phyloP scores from a whole-genome alignment of 1,140 invertebrate species.

The Tetramorium parvispinum region DNA sequence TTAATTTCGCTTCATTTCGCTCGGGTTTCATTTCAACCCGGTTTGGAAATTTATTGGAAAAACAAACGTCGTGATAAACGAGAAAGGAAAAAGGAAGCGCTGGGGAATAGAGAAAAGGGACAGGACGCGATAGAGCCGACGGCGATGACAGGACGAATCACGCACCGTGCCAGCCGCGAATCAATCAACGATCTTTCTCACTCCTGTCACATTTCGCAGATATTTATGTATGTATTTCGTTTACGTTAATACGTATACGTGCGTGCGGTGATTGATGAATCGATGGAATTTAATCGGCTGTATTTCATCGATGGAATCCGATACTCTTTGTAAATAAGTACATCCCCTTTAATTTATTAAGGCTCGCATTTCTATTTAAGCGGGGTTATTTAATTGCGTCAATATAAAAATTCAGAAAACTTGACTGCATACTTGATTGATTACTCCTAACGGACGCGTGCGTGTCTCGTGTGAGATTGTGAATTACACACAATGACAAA shows the following conservation, averaged over 20 bases:
- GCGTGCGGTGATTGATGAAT: not conserved
- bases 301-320: not conserved
- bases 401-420: not conserved
- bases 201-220: conserved; percentile 9
- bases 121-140: conserved; percentile 7
- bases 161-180: conserved; percentile 27
- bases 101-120: not conserved
- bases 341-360: conserved; percentile 46
- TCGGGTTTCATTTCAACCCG: conserved; percentile 35
- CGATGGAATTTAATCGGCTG: not conserved
- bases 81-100: conserved; percentile 44
- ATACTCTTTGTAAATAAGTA: conserved; percentile 1
- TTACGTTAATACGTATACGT: conserved; percentile 31
- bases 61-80: conserved; percentile 56
- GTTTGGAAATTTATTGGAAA: conserved; percentile 62
- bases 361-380: not conserved
- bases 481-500: not conserved
- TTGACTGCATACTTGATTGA: not conserved
- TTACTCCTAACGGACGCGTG: conserved; percentile 2
- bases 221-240: conserved; percentile 43
- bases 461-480: not conserved
- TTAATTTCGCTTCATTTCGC: conserved; percentile 74
- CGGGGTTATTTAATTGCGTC: not conserved
- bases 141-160: conserved; percentile 40
- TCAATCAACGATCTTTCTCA: conserved; percentile 55